Conservation (phyloP, 92 coral and sea anemone species). For the Epizoanthus rinbou region DNA sequence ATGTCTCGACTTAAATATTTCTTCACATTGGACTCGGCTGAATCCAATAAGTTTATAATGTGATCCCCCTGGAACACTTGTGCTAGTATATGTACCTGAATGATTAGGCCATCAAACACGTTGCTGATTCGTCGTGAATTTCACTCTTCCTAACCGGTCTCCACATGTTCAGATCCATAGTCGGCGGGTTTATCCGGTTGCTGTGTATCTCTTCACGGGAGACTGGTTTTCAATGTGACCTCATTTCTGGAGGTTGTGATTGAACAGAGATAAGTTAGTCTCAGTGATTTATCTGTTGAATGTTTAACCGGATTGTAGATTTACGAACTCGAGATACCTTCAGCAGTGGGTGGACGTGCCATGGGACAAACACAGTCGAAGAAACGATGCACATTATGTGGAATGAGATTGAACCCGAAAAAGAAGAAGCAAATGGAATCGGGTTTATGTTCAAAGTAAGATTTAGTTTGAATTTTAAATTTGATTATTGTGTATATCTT, state of each 20-base stretch:
- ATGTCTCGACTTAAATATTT: too few species aligned
- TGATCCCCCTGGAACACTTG: too few species aligned
- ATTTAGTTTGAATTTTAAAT: not conserved
- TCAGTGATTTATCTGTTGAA: not conserved
- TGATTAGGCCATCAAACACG: too few species aligned
- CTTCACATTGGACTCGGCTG: too few species aligned
- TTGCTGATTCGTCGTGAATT: too few species aligned
- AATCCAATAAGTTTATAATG: too few species aligned
- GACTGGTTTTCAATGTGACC: conserved; percentile 20
- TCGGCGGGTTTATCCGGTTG: not conserved
- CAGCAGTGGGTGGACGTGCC: not conserved
- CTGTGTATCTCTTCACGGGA: conserved; percentile 13
- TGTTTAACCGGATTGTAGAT: not conserved
- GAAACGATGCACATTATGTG: conserved; percentile 74
- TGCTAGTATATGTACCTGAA: too few species aligned
- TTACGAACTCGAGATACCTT: not conserved
- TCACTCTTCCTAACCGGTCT: too few species aligned
- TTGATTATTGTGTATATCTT: not conserved
- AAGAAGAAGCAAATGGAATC: conserved; percentile 78
- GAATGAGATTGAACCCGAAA: conserved; percentile 77
- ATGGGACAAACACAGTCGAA: conserved; percentile 83
- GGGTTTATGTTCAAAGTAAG: conserved; percentile 72
- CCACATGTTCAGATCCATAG: too few species aligned
- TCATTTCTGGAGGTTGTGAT: not conserved
- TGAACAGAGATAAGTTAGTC: not conserved